Evolutionary conservation across 2,797 vertebrate genomes (phyloP), one percentile per base, ranked within the genome.

Genomic region (Hydrolagus colliei): DNA sequence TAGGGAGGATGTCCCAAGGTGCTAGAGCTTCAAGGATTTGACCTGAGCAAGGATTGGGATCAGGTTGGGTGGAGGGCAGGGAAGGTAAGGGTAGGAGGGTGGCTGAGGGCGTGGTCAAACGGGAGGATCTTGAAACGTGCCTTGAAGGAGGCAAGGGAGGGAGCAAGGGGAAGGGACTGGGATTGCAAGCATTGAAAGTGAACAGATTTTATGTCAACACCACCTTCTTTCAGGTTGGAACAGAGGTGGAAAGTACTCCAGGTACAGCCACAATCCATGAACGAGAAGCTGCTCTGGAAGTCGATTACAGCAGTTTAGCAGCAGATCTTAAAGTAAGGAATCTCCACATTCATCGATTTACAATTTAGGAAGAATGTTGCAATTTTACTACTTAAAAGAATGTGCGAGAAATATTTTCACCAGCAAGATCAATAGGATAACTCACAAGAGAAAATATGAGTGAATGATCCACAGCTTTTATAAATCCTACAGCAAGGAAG

Each of bases 301-400:
- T 99, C 11, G 96, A 99, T 90, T 99, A 96, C 90, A 95, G 95
- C 62, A 74, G 80, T 9, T 91, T 99, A 85, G 80, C 82, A 1
- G 77, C 87, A 0, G 87, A 94, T 0, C 27, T 96, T 86, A 95
- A 91, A 94, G 97, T 98, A 90, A 89, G 61, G 22, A 4, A 52
- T 86, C 72, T 74, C 7, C 73, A 72, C 41, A 68, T 82, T 4
- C 32, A 68, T 18, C 11, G 14, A 27, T 65, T 79, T 63, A 61
- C 22, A 2, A 65, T 63, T 7, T 68, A 35, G 11, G 27, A 82
- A 82, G 41, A 9, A 27, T 35, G 3, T 14, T 80, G 1, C 7
- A 68, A 16, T 35, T 13, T 12, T 79, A 35, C 22, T 27, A 82
- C 16, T 18, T 18, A 41, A 10, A 18, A 35, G 35, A 16, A 8